These are phyloP conservation scores for Heliconius hewitsoni DNA, from an alignment of 1,140 invertebrate genomes.

Conservation along the genomic window DNA sequence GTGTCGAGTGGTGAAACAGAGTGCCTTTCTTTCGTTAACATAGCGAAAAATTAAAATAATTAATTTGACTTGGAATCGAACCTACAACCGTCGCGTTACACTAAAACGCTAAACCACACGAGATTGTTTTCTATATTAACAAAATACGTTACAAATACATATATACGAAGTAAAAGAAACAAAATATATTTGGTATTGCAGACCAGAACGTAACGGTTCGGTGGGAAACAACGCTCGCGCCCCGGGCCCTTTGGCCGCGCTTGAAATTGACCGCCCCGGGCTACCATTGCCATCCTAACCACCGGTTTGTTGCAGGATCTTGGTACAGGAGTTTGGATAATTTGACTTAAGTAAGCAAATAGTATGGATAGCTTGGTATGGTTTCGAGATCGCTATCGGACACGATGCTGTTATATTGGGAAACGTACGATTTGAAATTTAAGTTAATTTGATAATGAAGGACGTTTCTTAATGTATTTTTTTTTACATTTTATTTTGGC, in stretches of 20 bases:
- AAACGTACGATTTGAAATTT: neutral
- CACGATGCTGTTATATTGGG: neutral
- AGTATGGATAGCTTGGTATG: conserved; percentile 3
- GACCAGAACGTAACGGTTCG: conserved; percentile 35
- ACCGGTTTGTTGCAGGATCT: conserved; percentile 38
- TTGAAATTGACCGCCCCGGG: conserved; percentile 43
- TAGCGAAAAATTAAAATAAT: too few relatives aligned
- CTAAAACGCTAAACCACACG: too few relatives aligned
- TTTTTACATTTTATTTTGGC: too few relatives aligned
- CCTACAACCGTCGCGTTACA: too few relatives aligned
- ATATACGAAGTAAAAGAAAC: neutral
- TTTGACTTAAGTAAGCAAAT: conserved; percentile 26
- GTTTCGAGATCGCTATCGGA: neutral
- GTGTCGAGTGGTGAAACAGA: too few relatives aligned
- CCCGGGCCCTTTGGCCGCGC: conserved; percentile 38
- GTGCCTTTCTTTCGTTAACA: too few relatives aligned
- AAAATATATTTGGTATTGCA: conserved; percentile 3
- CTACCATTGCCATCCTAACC: conserved; percentile 44
- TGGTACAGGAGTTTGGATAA: conserved; percentile 28
- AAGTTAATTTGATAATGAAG: too few relatives aligned
- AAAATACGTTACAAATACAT: neutral
- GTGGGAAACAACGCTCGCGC: conserved; percentile 44
- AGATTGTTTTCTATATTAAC: too few relatives aligned
- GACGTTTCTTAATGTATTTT: too few relatives aligned
- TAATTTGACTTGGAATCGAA: too few relatives aligned